Percentiles rank a stretch among this genome's conserved stretches.
Evolutionary conservation across 2,113 vertebrate genomes (phyloP).

Genomic region (Bos javanicus): DNA sequence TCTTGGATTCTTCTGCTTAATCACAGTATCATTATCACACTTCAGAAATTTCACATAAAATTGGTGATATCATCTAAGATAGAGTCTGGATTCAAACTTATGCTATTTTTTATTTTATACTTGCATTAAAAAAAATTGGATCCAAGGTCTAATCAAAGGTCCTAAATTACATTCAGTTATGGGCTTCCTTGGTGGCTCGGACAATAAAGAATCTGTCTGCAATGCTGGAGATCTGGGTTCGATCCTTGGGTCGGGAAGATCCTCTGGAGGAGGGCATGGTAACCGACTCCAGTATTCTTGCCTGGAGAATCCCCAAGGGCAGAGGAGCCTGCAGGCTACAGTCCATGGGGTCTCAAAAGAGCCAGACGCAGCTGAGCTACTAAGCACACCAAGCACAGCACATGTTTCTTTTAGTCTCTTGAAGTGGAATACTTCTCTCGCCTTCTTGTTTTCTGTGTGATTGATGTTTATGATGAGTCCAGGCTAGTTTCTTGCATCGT

Average conservation of each 20-base stretch:
- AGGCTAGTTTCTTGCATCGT: neutral
- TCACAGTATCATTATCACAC: neutral
- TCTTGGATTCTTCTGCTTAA: neutral
- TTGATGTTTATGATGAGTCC: neutral
- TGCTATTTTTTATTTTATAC: neutral
- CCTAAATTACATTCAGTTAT: neutral
- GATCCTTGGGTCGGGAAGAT: neutral
- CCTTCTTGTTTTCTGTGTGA: neutral
- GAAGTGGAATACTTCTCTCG: neutral
- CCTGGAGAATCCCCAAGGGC: neutral
- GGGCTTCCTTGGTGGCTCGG: neutral
- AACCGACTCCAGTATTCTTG: neutral
- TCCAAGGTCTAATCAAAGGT: neutral
- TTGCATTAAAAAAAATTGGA: neutral
- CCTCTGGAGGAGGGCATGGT: neutral
- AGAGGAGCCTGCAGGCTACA: neutral
- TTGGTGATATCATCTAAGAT: neutral
- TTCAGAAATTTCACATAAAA: neutral
- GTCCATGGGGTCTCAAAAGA: neutral
- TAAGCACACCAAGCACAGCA: neutral
- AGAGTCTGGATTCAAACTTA: neutral
- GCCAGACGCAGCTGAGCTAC: accelerated
- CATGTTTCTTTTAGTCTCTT: neutral
- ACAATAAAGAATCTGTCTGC: neutral
- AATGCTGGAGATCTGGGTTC: neutral